Percentiles rank a stretch among this genome's conserved stretches.
phyloP scores from a whole-genome alignment of 2,113 vertebrate species.

The Microcebus tavaratra region DNA sequence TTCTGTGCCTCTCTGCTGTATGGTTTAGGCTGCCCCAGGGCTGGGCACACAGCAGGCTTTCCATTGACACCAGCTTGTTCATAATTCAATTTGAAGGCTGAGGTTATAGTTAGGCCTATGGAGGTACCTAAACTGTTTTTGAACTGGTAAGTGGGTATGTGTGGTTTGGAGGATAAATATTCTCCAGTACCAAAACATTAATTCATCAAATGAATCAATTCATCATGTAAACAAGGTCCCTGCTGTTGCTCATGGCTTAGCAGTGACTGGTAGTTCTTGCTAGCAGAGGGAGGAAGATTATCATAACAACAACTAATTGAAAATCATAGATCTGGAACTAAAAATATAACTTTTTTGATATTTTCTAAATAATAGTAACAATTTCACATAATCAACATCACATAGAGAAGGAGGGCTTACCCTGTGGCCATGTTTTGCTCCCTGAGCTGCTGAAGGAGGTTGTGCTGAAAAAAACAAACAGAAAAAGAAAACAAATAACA shows the following conservation, averaged over 20 bases:
- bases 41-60: neutral
- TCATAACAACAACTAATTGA: neutral
- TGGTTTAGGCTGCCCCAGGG: neutral
- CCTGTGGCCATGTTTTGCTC: neutral
- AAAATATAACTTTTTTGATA: constrained; percentile 17
- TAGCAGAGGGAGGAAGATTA: neutral
- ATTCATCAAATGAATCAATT: constrained; percentile 34
- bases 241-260: neutral
- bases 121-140: neutral
- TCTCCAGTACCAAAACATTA: neutral
- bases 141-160: neutral
- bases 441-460: neutral
- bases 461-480: neutral
- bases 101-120: neutral
- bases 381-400: neutral
- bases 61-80: neutral
- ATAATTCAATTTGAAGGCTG: neutral
- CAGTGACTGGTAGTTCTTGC: neutral
- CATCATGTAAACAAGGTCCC: neutral
- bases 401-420: neutral
- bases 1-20: neutral
- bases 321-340: neutral
- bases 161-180: neutral
- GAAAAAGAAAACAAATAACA: neutral
- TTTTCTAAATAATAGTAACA: constrained; percentile 29